Base-by-base conservation (phyloP, 2,797 vertebrate genomes). In the Rhadinocentrus ornatus region DNA sequence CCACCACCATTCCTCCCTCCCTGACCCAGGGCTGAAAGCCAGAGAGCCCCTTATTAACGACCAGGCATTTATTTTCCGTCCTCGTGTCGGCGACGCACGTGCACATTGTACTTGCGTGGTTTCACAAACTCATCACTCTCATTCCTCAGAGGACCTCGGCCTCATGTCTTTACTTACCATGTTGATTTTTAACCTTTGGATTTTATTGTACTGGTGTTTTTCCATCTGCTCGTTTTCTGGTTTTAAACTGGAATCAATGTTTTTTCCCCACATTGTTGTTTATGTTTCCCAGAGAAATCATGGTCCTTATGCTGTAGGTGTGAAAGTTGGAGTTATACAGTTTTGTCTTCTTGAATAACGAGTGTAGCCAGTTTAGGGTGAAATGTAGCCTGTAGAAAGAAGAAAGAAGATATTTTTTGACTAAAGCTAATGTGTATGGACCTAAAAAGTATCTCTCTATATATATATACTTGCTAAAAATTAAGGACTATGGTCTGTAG, bases 191-290 rank as follows among this genome's bases (percentile, higher is more conserved):
- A 52, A 66, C 32, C 62, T 77, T 73, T 85, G 57, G 46, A 82
- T 88, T 68, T 82, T 74, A 69, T 71, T 11, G 32, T 50, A 69
- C 67, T 53, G 18, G 44, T 46, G 27, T 56, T 27, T 60, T 75
- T 63, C 67, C 69, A 71, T 81, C 68, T 16, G 2, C 68, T 69
- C 53, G 4, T 82, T 81, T 73, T 77, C 10, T 83, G 68, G 84
- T 89, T 89, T 81, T 72, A 79, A 88, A 92, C 91, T 93, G 90
- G 91, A 90, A 88, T 88, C 66, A 65, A 56, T 73, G 44, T 66
- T 78, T 75, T 67, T 78, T 67, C 48, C 50, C 58, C 58, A 5
- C 26, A 35, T 62, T 37, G 59, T 55, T 61, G 24, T 66, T 80
- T 71, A 37, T 62, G 53, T 85, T 87, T 77, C 69, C 52, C 55